phyloP scores from a whole-genome alignment of 2,888 invertebrate genomes.

The Ctenicera cuprea region DNA sequence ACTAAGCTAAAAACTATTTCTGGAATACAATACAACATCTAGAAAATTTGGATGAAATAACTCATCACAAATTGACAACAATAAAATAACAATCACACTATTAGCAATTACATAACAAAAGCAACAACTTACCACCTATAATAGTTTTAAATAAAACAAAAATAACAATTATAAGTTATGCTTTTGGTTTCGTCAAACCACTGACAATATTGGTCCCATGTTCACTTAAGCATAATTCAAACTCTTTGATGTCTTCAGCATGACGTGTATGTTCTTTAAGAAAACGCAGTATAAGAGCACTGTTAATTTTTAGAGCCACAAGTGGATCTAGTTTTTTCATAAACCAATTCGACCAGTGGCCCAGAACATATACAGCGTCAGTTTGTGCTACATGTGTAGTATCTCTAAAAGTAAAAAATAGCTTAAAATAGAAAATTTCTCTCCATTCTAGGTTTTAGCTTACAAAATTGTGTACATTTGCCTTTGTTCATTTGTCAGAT shows the following conservation, averaged over 20 bases:
- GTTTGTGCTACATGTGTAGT: slow-evolving; percentile 74
- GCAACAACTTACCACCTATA: no score
- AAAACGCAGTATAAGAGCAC: slow-evolving; percentile 70
- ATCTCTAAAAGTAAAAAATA: slow-evolving; percentile 63
- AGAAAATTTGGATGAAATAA: no score
- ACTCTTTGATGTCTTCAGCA: slow-evolving; percentile 59
- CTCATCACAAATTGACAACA: no score
- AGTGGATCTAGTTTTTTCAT: slow-evolving; percentile 72
- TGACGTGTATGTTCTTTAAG: slow-evolving; percentile 65
- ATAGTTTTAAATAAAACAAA: no score
- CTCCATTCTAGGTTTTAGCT: slow-evolving; percentile 45
- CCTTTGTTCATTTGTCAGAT: slow-evolving; percentile 62
- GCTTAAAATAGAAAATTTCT: not conserved
- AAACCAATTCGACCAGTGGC: slow-evolving; percentile 73
- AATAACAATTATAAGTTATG: slow-evolving; percentile 41
- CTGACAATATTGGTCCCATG: slow-evolving; percentile 62
- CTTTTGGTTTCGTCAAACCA: slow-evolving; percentile 70
- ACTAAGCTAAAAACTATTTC: no score
- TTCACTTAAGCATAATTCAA: slow-evolving; percentile 62
- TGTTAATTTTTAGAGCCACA: slow-evolving; percentile 70
- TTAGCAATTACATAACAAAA: no score
- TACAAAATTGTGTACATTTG: slow-evolving; percentile 72
- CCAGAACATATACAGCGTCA: slow-evolving; percentile 70
- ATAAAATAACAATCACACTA: no score
- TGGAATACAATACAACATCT: no score